Evolutionary conservation across 1,140 invertebrate genomes (phyloP).

Genomic region (Drosophila tropicalis): DNA sequence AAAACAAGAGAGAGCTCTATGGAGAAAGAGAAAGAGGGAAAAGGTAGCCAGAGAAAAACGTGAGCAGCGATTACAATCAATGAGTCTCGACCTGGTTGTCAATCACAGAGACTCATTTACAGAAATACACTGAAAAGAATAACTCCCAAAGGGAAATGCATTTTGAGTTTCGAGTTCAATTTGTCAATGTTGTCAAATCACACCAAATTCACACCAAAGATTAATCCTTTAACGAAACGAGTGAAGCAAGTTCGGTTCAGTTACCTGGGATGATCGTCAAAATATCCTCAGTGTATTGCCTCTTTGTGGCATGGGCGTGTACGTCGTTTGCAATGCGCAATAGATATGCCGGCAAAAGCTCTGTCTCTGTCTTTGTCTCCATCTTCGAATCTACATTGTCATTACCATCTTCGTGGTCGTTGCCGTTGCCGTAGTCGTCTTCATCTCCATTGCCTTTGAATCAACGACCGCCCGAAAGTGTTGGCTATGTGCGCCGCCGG

Average conservation of each 20-base stretch:
- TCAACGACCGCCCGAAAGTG: constrained; percentile 69
- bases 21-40: constrained; percentile 13
- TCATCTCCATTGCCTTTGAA: neutral
- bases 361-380: constrained; percentile 11
- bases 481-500: constrained; percentile 74
- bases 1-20: neutral
- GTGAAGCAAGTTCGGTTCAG: no score
- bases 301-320: neutral
- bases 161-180: no score
- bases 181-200: neutral
- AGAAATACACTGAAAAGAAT: constrained; percentile 29
- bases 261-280: no score
- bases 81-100: constrained; percentile 59
- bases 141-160: no score
- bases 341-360: constrained; percentile 51
- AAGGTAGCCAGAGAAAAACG: constrained; percentile 62
- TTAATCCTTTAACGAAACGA: neutral
- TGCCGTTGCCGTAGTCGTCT: neutral
- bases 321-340: constrained; percentile 50
- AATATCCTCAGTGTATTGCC: constrained; percentile 9
- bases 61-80: constrained; percentile 67
- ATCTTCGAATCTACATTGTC: neutral
- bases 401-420: neutral
- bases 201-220: no score
- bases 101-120: constrained; percentile 50